phyloP scores from a whole-genome alignment of 2,888 invertebrate genomes.

The Protodeltote pygarga region DNA sequence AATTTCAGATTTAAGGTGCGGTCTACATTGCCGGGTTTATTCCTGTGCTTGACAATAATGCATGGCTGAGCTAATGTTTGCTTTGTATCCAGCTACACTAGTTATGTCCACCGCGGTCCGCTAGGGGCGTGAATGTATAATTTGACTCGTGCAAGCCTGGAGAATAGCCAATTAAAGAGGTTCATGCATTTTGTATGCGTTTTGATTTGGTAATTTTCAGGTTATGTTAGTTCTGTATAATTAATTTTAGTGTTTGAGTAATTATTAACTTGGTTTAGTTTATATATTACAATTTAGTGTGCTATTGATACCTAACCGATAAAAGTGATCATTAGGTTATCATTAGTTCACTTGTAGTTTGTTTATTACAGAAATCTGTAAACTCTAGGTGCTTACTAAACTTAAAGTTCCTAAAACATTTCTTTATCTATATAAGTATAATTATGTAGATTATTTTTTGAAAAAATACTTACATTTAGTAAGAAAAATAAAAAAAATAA shows the following conservation, averaged over 20 bases:
- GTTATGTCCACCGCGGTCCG: slow-evolving; percentile 78
- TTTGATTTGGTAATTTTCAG: slow-evolving; percentile 55
- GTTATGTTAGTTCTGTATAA: slow-evolving; percentile 12
- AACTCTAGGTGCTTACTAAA: no score
- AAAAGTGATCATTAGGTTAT: no score
- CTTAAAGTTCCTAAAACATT: no score
- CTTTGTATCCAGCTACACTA: slow-evolving; percentile 83
- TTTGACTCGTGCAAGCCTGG: slow-evolving; percentile 64
- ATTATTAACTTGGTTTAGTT: neutral
- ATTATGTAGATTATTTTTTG: no score
- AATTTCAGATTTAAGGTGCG: slow-evolving; percentile 43
- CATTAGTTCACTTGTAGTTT: no score
- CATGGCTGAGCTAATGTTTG: slow-evolving; percentile 86
- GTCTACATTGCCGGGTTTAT: slow-evolving; percentile 40
- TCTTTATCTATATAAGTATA: no score
- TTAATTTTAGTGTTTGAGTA: neutral
- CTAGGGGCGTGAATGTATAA: slow-evolving; percentile 84
- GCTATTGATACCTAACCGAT: no score
- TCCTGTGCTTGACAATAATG: slow-evolving; percentile 86
- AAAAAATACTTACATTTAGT: no score
- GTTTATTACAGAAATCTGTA: no score
- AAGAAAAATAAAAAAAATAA: no score
- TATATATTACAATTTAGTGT: neutral
- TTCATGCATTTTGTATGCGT: slow-evolving; percentile 80
- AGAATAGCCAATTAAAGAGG: slow-evolving; percentile 83